Evolutionary conservation across 2,888 invertebrate species (phyloP), one percentile per base, ranked within the genome.

Genomic region (Pimpla rufipes): DNA sequence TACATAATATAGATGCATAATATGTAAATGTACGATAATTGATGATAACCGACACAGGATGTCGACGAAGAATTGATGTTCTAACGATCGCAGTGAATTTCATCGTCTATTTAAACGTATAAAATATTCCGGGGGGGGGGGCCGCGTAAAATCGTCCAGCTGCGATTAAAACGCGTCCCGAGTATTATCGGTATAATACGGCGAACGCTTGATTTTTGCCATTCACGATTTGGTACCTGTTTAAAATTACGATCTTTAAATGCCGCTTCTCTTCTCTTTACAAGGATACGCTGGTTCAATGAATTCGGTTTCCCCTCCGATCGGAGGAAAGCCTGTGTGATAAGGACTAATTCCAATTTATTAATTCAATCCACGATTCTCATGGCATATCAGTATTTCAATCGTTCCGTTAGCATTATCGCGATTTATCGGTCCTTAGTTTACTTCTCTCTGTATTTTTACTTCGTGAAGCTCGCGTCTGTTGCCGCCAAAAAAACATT

Each of bases 151-250:
- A 73, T 59, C 16, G 66, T 66, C 57, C 40, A 42, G 11, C 37
- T 64, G n/a, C 42, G 45, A 64, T 42, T 42, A 5, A n/a, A n/a
- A 16, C 5, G n/a, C 66, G 68, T 74, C 29, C 16, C 59, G 50
- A 81, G 35, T 77, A 45, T 52, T 76, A 47, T 45, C 21, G 29
- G 57, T 59, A 42, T 16, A 40, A 59, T 77, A 77, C 42, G 68
- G 59, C 67, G 42, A 78, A 78, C 66, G 23, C 23, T 47, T 66
- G 11, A 66, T 59, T 29, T 67, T 77, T 81, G 77, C 73, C 67
- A 77, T 77, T 81, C 59, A 59, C 40, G 50, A 77, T 81, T 76
- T 66, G 71, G 81, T 81, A 81, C 81, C 81, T 81, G 71, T 81
- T 71, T 71, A 55, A 29, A 50, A 81, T 50, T 45, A 77, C 71